Percentiles rank a stretch among this genome's conserved stretches.
These are phyloP conservation scores for Thunnus albacares DNA, from an alignment of 2,797 vertebrate species.

Conservation along the genomic window DNA sequence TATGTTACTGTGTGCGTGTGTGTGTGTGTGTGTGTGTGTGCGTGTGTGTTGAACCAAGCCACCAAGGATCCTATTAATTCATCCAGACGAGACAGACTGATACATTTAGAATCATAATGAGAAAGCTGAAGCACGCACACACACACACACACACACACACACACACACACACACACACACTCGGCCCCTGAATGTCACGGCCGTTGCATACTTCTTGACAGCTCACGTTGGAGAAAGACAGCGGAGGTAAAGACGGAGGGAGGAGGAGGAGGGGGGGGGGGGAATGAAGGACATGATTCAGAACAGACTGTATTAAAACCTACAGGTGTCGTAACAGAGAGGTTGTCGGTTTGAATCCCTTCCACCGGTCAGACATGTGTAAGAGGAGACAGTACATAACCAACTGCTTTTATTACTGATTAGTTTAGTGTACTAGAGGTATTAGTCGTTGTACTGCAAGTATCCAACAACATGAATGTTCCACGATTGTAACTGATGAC, in stretches of 20 bases:
- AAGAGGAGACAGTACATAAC: background rate
- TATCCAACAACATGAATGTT: background rate
- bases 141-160: slow-evolving; percentile 27
- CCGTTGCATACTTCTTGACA: slow-evolving; percentile 33
- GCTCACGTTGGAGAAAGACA: slow-evolving; percentile 29
- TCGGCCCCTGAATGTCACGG: slow-evolving; percentile 14
- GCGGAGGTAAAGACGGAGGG: background rate
- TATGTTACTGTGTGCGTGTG: slow-evolving; percentile 26
- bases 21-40: slow-evolving; percentile 45
- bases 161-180: slow-evolving; percentile 28
- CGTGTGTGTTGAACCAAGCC: slow-evolving; percentile 35
- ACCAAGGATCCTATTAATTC: slow-evolving; percentile 71
- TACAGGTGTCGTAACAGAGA: background rate
- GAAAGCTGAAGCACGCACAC: slow-evolving; percentile 41
- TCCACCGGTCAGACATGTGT: background rate
- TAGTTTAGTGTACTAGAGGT: no score
- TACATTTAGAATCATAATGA: slow-evolving; percentile 70
- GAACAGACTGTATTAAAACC: background rate
- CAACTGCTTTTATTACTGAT: background rate
- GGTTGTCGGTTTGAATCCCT: slow-evolving; percentile 2
- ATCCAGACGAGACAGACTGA: slow-evolving; percentile 66
- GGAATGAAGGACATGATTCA: background rate
- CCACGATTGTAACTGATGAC: no score
- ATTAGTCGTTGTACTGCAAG: no score
- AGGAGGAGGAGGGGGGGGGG: background rate